Evolutionary conservation across 1,140 invertebrate species (phyloP), one percentile per base, ranked within the genome.

Genomic region (Bombus pascuorum): DNA sequence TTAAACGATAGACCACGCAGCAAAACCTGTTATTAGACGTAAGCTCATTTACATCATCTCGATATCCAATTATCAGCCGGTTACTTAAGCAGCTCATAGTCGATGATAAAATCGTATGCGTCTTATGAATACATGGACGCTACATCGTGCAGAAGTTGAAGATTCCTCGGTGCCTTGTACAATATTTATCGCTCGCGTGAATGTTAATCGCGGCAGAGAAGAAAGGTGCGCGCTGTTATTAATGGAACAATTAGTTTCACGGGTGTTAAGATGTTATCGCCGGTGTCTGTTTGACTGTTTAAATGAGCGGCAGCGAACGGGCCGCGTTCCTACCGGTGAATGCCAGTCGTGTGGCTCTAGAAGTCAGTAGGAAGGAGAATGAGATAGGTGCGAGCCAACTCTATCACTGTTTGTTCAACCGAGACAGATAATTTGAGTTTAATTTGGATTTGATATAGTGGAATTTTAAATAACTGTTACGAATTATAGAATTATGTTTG

Each of bases 21-120:
- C 18, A 47, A 71, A 80, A 80, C 83, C 76, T 85, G 83, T 85
- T 80, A 85, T 80, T 85, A 85, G 53, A 78, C 47, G 47, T 44
- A 66, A 34, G 76, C 83, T 85, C 68, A 85, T 85, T 85, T 85
- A 85, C 83, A 85, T 85, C 83, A 47, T 77, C 75, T 42, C 74
- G 83, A 85, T 85, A 85, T 85, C 83, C 77, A 85, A 85, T 85
- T 85, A 85, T 85, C 75, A 72, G 37, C 37, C 57, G 68, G 83
- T 85, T 85, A 62, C 83, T 85, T 72, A 73, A 80, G 57, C 42
- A 57, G 42, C 39, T 12, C 22, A 12, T 18, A 1, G 42, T 12
- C 39, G 15, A 77, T 37, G 66, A 85, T 85, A 80, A 80, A 85
- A 80, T 70, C 62, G 15, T 22, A n/a, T 28, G 13, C 34, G 37